Evolutionary conservation across 1,140 invertebrate species (phyloP).

Genomic region (Oncopodura yosiiana): DNA sequence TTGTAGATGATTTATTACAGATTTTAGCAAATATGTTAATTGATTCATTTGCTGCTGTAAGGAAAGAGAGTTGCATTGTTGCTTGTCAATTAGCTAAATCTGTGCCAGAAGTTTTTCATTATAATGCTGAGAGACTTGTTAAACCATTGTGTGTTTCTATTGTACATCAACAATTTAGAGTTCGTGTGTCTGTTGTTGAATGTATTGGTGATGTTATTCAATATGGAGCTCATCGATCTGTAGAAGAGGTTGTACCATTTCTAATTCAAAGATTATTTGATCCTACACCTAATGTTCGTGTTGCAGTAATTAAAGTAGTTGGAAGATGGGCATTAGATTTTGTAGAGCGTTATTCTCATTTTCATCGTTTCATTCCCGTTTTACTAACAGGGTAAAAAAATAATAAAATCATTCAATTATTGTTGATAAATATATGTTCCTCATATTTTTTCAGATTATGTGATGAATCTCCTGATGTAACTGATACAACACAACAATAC

Average conservation of each 20-base stretch:
- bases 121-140: conserved; percentile 58
- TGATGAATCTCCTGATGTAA: conserved; percentile 58
- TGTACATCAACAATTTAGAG: conserved; percentile 68
- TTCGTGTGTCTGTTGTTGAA: conserved; percentile 59
- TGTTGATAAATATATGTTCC: neutral
- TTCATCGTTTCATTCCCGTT: conserved; percentile 60
- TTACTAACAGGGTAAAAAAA: conserved; percentile 54
- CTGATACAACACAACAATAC: conserved; percentile 46
- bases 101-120: conserved; percentile 60
- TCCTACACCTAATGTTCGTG: conserved; percentile 54
- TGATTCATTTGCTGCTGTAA: conserved; percentile 68
- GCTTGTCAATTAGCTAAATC: conserved; percentile 53
- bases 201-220: conserved; percentile 54
- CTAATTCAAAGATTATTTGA: conserved; percentile 68
- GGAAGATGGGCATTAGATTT: conserved; percentile 58
- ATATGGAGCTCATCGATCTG: conserved; percentile 50
- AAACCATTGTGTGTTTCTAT: conserved; percentile 61
- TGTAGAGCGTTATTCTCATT: conserved; percentile 66
- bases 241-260: conserved; percentile 53
- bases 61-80: conserved; percentile 62
- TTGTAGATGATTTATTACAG: conserved; percentile 61
- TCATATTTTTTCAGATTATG: conserved; percentile 44
- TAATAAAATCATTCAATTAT: neutral
- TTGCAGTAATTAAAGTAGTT: conserved; percentile 54
- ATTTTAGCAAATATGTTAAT: conserved; percentile 60